A percentile compares a stretch with the other conserved stretches of the same genome.
Conservation (phyloP, 2,113 vertebrate genomes). For the Axis porcinus region DNA sequence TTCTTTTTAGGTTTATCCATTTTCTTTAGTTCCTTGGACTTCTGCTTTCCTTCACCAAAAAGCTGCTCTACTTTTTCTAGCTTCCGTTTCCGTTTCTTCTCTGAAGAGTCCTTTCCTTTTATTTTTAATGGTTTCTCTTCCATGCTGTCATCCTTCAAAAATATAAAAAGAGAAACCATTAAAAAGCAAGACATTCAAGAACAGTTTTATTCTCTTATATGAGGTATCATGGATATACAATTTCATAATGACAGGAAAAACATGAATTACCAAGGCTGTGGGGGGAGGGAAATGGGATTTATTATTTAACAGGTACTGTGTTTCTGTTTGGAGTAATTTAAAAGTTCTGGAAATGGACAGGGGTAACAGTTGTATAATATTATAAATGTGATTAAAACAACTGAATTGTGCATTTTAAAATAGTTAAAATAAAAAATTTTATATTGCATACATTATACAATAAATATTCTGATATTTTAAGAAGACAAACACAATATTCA, state of each 20-base stretch:
- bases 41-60: slow-evolving; percentile 84
- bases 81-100: slow-evolving; percentile 95
- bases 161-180: background rate
- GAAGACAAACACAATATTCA: slow-evolving; percentile 12
- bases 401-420: background rate
- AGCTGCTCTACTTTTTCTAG: slow-evolving; percentile 92
- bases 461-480: slow-evolving; percentile 5
- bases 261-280: background rate
- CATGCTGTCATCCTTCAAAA: slow-evolving; percentile 89
- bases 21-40: slow-evolving; percentile 93
- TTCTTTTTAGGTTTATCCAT: slow-evolving; percentile 96
- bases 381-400: background rate
- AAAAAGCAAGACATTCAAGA: slow-evolving; percentile 32
- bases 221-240: background rate
- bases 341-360: background rate
- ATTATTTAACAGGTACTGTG: background rate
- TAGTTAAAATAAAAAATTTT: background rate
- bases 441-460: background rate
- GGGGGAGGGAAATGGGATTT: background rate
- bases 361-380: background rate
- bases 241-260: background rate
- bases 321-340: background rate
- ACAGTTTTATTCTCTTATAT: background rate
- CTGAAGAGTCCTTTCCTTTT: slow-evolving; percentile 91
- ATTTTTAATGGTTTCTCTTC: slow-evolving; percentile 93